Base-by-base conservation (phyloP, 2,113 vertebrate species). In the Odocoileus hemionus region DNA sequence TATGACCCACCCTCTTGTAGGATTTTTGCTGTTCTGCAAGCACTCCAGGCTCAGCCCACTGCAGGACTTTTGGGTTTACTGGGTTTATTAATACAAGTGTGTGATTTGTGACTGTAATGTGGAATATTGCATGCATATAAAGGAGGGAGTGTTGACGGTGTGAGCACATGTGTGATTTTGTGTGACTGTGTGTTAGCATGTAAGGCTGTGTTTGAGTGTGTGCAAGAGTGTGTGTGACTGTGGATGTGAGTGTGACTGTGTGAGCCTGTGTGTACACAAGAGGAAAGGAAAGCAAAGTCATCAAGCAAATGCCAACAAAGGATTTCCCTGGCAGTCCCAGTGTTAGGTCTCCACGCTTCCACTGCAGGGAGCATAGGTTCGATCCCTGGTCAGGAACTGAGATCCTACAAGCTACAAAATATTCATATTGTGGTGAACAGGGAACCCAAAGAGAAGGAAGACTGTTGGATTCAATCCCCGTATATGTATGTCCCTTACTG, bases 1-100 rank as follows among this genome's bases (percentile, higher is more conserved):
- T 36, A 14, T 11, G 28, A 50, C 13, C 52, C 0, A 0, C 15
- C 39, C 54, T 50, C 25, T 21, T 10, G 23, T 2, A 6, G 1
- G 7, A 7, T 15, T 23, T 36, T 23, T 25, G 54, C 76, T 79
- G 79, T 26, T 67, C 86, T 78, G 15, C 10, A 39, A 2, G 33
- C 26, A 30, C 0, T 7, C 19, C 21, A 7, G 52, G 26, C 39
- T 79, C 28, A 23, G 36, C 58, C 39, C 52, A 28, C n/a, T 0
- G 3, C 36, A n/a, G 60, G 57, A 50, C 52, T 25, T 45, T 79
- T 87, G 86, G 11, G 6, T 39, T 70, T 47, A 15, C 2, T 2
- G 4, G 84, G 14, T 26, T 47, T 54, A 74, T 26, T 57, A 28
- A 50, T 36, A 26, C 2, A 50, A 55, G 28, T 14, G 57, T 67